Base-by-base conservation (phyloP, 2,888 invertebrate species). In the Boloria selene region DNA sequence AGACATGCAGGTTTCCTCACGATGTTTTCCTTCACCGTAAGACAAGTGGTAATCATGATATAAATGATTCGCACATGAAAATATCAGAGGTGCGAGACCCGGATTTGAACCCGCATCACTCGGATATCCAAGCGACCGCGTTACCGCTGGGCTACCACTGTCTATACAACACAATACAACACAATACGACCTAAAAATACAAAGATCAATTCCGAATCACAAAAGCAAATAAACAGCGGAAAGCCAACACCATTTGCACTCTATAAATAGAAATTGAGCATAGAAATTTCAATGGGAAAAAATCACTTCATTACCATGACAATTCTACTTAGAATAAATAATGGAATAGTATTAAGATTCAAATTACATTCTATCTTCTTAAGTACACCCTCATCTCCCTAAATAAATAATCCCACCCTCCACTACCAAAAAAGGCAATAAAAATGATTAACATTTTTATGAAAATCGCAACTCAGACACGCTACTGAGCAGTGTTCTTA, bases 281-380 rank as follows among this genome's bases (percentile, higher is more conserved):
- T 69, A 72, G 75, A 76, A 79, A 81, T 75, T 79, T 81, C 79
- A 81, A 81, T 79, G 69, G 69, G 74, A 75, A 79, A 77, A 81
- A 79, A 80, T 78, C 75, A 74, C 78, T 64, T 65, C 62, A 77
- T 80, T 80, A 78, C 75, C 81, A 82, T 78, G 74, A 77, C 66
- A 76, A 77, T 77, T 78, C 79, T 77, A 79, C 85, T 86, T 81
- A 85, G 86, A 87, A 87, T 89, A 88, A 89, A 87, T 86, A 88
- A 89, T 88, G 84, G 83, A 78, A 75, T 76, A 78, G 82, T 84
- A 86, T 88, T 88, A 88, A 85, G 84, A 88, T 88, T 87, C 84
- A 87, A 88, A 88, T 89, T 85, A 84, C 83, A 78, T 82, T 83
- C 80, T 84, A 87, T 87, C 87, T 84, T 76, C 82, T 85, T 84